A percentile compares a stretch with the other conserved stretches of the same genome.
Evolutionary conservation across 2,113 vertebrate species (phyloP).

Genomic region (Nymphicus hollandicus): DNA sequence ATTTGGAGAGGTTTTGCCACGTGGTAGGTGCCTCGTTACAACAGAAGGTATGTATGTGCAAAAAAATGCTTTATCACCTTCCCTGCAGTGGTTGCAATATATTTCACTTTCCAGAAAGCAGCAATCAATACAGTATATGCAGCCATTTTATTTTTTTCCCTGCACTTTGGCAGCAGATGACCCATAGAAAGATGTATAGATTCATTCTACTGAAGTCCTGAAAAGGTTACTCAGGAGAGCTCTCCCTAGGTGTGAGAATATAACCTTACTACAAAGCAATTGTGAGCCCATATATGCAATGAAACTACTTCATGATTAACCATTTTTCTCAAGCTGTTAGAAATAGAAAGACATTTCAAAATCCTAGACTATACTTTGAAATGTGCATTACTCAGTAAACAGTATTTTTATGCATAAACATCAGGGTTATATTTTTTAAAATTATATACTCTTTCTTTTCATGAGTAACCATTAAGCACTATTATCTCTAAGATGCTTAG

Average conservation of each 20-base stretch:
- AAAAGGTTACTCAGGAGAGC: not conserved
- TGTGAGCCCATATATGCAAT: not conserved
- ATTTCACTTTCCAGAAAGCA: not conserved
- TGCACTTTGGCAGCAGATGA: not conserved
- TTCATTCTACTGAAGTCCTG: not conserved
- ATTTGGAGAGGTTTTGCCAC: not conserved
- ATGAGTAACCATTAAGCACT: slow-evolving; percentile 42
- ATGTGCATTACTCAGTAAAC: not conserved
- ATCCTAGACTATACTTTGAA: not conserved
- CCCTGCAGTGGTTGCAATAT: not conserved
- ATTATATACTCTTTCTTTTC: not conserved
- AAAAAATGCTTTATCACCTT: not conserved
- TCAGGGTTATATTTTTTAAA: not conserved
- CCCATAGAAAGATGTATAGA: not conserved
- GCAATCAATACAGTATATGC: not conserved
- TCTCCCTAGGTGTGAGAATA: not conserved
- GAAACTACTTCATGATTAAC: not conserved
- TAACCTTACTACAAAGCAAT: not conserved
- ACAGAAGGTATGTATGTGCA: not conserved
- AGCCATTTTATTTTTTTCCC: not conserved
- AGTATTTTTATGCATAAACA: not conserved
- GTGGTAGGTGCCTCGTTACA: not conserved
- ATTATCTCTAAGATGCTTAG: slow-evolving; percentile 61
- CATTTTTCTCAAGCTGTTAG: not conserved
- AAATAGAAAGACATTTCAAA: not conserved